Evolutionary conservation across 2,113 vertebrate genomes (phyloP).

Genomic region (Plecotus auritus): DNA sequence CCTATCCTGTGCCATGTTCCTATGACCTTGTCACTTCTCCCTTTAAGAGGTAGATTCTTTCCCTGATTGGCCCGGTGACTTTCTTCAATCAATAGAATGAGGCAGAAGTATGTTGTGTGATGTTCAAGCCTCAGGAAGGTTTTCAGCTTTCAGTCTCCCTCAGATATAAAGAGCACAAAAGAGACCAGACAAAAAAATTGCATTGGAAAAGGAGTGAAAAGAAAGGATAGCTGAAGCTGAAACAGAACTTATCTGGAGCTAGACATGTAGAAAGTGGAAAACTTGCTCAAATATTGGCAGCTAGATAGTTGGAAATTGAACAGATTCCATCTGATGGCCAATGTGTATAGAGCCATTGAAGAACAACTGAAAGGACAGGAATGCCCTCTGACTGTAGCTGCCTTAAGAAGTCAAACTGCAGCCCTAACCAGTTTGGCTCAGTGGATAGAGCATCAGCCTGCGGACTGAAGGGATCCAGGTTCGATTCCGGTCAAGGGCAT

Average conservation of each 20-base stretch:
- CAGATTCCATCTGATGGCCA: conserved; percentile 97
- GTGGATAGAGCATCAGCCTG: no score
- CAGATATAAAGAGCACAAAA: conserved; percentile 95
- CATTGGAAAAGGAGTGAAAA: conserved; percentile 89
- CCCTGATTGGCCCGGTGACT: neutral
- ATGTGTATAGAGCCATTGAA: conserved; percentile 95
- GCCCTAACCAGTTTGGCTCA: no score
- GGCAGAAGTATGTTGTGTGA: neutral
- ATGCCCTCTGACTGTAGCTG: conserved; percentile 78
- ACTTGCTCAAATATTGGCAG: conserved; percentile 85
- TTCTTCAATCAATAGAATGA: neutral
- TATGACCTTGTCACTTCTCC: neutral
- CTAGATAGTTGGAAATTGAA: conserved; percentile 89
- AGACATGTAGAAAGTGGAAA: conserved; percentile 89
- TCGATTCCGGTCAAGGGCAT: no score
- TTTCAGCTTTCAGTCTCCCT: conserved; percentile 35
- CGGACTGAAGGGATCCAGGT: no score
- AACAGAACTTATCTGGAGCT: conserved; percentile 90
- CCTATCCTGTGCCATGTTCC: neutral
- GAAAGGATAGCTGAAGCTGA: conserved; percentile 96
- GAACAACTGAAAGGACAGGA: conserved; percentile 82
- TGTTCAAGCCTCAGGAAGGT: neutral
- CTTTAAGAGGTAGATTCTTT: neutral
- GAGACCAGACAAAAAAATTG: conserved; percentile 93
- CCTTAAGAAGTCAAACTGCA: conserved; percentile 87